Percentiles rank a stretch among this genome's conserved stretches.
phyloP scores from a whole-genome alignment of 2,113 vertebrate species.

The Canis aureus region DNA sequence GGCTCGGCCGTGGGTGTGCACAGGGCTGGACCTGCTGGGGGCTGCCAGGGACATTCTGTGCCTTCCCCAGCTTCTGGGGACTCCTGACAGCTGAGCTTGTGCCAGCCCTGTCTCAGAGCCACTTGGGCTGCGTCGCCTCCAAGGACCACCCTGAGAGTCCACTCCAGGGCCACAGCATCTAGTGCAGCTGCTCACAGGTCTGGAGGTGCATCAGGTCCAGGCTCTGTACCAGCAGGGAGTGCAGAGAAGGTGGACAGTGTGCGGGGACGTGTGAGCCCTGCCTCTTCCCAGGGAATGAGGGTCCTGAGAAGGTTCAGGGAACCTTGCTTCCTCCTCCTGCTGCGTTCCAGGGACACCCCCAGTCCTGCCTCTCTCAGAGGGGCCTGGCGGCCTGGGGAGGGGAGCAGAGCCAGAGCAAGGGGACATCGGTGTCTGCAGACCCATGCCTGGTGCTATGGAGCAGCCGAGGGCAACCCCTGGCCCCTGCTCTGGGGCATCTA shows the following conservation, averaged over 20 bases:
- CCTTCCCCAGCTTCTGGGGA: not conserved
- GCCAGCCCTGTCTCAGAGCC: not conserved
- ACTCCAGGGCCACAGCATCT: not conserved
- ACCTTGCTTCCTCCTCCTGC: not conserved
- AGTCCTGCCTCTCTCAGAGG: not conserved
- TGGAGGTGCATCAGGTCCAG: not conserved
- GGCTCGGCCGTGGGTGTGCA: not conserved
- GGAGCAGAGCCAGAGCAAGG: no score
- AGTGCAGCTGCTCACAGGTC: not conserved
- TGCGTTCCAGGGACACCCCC: not conserved
- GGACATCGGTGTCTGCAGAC: no score
- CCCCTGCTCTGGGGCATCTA: not conserved
- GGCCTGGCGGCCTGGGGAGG: no score
- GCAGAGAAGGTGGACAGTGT: not conserved
- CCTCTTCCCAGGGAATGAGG: not conserved
- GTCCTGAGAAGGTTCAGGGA: not conserved
- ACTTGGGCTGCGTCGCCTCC: not conserved
- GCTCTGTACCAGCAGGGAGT: not conserved
- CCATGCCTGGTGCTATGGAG: no score
- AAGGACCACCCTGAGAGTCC: not conserved
- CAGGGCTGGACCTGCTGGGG: not conserved
- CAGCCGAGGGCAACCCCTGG: no score
- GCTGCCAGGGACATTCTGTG: not conserved
- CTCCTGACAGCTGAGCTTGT: no score
- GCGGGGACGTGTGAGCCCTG: no score